These are phyloP conservation scores for Acleris holmiana DNA, from an alignment of 2,888 invertebrate genomes.

Conservation along the genomic window DNA sequence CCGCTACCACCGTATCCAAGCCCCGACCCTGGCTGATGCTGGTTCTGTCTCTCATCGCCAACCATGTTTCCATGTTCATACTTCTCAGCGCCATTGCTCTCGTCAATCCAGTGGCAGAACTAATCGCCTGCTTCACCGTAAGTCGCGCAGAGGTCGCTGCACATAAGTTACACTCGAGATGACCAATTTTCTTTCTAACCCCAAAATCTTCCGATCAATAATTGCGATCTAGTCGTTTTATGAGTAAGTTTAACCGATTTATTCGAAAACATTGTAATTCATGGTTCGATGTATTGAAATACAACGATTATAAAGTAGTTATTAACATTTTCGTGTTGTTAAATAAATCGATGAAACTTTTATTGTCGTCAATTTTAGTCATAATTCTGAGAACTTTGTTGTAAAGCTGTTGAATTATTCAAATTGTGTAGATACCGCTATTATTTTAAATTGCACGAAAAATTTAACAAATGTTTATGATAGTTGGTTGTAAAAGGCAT, in stretches of 20 bases:
- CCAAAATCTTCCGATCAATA: slow-evolving; percentile 12
- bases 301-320: slow-evolving; percentile 31
- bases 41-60: slow-evolving; percentile 42
- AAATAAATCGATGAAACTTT: slow-evolving; percentile 22
- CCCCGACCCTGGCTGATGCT: slow-evolving; percentile 46
- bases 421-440: no score
- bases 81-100: slow-evolving; percentile 49
- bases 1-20: slow-evolving; percentile 58
- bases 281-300: slow-evolving; percentile 34
- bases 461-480: background rate
- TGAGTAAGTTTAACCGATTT: slow-evolving; percentile 10
- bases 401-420: slow-evolving; percentile 22
- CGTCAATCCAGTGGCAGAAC: slow-evolving; percentile 43
- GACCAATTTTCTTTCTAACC: slow-evolving; percentile 57
- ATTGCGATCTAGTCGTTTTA: slow-evolving; percentile 17
- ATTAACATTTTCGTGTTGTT: slow-evolving; percentile 30
- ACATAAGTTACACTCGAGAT: slow-evolving; percentile 55
- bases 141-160: slow-evolving; percentile 30
- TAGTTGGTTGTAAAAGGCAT: slow-evolving; percentile 15
- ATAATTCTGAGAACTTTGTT: slow-evolving; percentile 24
- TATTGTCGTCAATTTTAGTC: slow-evolving; percentile 36
- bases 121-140: slow-evolving; percentile 39
- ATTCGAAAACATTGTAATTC: slow-evolving; percentile 24
- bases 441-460: no score
- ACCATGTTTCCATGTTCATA: slow-evolving; percentile 49